Conservation (phyloP, 1,140 invertebrate species). For the Ceratina australensis region DNA sequence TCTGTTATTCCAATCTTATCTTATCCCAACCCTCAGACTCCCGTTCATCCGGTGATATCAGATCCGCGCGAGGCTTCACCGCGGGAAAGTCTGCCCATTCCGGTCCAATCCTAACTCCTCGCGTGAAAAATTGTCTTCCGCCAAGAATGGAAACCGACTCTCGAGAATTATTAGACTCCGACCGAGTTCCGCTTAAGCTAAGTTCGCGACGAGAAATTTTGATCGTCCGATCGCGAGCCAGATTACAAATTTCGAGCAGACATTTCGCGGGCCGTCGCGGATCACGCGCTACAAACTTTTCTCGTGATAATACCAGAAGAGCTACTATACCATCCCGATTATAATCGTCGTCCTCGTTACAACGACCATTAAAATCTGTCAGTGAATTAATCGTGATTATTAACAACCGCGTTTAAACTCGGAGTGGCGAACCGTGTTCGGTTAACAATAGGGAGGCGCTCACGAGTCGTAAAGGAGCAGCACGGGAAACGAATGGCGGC, state of each 20-base stretch:
- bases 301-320: no score
- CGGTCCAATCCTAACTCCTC: background rate
- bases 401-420: no score
- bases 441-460: no score
- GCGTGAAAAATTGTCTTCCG: conserved; percentile 27
- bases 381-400: no score
- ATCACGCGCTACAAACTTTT: background rate
- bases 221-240: background rate
- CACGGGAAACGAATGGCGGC: background rate
- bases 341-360: no score
- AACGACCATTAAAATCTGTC: no score
- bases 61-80: conserved; percentile 26
- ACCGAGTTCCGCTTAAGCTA: background rate
- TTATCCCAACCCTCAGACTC: conserved; percentile 43
- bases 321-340: no score
- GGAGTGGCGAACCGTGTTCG: no score
- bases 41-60: conserved; percentile 55
- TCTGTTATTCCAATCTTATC: conserved; percentile 59
- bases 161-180: conserved; percentile 3
- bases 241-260: background rate
- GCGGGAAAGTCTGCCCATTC: conserved; percentile 2
- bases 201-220: conserved; percentile 8
- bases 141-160: conserved; percentile 3
- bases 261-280: background rate
- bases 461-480: background rate